Base-by-base conservation (phyloP, 2,797 vertebrate species). In the Todus mexicanus region DNA sequence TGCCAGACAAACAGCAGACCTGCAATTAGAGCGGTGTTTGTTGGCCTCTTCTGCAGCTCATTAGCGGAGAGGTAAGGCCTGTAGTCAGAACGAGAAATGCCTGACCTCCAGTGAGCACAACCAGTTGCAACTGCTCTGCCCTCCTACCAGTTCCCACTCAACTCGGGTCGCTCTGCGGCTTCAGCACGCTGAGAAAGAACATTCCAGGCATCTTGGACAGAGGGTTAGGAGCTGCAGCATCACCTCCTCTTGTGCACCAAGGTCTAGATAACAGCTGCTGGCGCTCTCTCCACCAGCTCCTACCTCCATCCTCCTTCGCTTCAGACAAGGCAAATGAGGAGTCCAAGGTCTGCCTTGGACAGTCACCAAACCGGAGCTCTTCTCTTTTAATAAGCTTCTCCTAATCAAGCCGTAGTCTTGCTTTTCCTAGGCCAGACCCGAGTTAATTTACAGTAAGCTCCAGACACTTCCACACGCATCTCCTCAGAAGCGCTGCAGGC, bases 1-100 rank as follows among this genome's bases (percentile, higher is more conserved):
- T 31, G 89, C 91, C 96, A 90, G 93, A 75, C 85, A 81, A 66
- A 43, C 59, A 15, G 84, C 85, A 96, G 82, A 88, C 59, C 89
- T 76, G 88, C 90, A 95, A 94, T 92, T 81, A 92, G 5, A 31
- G 78, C 63, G 75, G 50, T 83, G 80, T 57, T 84, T 69, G 84
- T 11, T 76, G 87, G 94, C 86, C 82, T 91, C 72, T 20, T 66
- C 87, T 60, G 89, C 91, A 93, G 80, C 85, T 79, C 61, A 69
- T 81, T 84, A 91, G 79, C 70, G 76, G 29, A 84, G 85, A 61
- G 56, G 59, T 18, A 38, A 77, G 69, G 66, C 9, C 12, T 83
- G 90, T 12, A 90, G 82, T 15, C 66, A 61, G 76, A 83, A 85
- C 51, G 47, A 84, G 85, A 91, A 91, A 80, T 50, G 51, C 60